Base-by-base conservation (phyloP, 2,797 vertebrate genomes). In the Psittacula derbiana region DNA sequence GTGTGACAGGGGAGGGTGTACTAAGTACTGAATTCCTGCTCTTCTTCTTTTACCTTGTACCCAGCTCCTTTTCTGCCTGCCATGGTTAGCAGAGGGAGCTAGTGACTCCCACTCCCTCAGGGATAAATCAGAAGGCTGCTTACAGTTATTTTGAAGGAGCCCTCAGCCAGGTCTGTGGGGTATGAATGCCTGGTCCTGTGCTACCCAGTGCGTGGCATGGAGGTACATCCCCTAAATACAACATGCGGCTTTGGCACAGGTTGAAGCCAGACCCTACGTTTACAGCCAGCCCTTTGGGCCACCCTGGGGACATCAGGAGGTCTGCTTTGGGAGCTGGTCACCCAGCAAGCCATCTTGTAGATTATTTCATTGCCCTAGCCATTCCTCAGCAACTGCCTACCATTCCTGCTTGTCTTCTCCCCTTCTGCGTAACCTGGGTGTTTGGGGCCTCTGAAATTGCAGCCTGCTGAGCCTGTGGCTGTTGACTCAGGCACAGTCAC, bases 401-500 rank as follows among this genome's bases (percentile, higher is more conserved):
- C 64, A 25, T 58, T 80, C 64, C 62, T 80, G 47, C 61, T 61
- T 27, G 33, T 64, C 44, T 71, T 64, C 21, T 64, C 41, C 70
- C 64, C 11, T n/a, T 90, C 71, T 75, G 75, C 62, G 40, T 90
- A 90, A 86, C 57, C 62, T 36, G 72, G 13, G 43, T 46, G 64
- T n/a, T 66, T 28, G 8, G 36, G 41, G 19, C 71, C 58, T 88
- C 31, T 50, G 70, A 67, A 90, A 73, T 8, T 28, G 43, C 41
- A 83, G 72, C 70, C 70, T 86, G 86, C 67, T 93, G 65, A 60
- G 78, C 80, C 55, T 24, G 73, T 57, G 70, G 73, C 78, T 80
- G 67, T 69, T 97, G 96, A 94, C 93, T 96, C 95, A 88, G 80
- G 55, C 24, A 17, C 2, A 85, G 81, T 92, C 91, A 82, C 55